These are phyloP conservation scores for Cathartes aura DNA, from an alignment of 2,113 vertebrate species.

Conservation along the genomic window DNA sequence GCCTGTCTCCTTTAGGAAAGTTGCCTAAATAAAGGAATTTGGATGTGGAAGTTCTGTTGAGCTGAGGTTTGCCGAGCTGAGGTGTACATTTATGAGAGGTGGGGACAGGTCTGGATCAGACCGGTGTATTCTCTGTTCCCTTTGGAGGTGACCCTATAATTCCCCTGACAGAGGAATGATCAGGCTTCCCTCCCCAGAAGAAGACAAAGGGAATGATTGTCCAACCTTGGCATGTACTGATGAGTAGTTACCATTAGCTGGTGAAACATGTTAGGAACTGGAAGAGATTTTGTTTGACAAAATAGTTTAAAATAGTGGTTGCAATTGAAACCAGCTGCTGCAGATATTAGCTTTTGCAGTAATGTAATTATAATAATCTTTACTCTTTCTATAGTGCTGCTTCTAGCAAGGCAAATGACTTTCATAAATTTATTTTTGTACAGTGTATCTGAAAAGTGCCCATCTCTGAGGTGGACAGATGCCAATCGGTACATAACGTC, in stretches of 20 bases:
- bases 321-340: constrained; percentile 45
- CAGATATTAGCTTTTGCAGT: not conserved
- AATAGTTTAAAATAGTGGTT: not conserved
- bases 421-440: not conserved
- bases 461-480: constrained; percentile 17
- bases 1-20: not conserved
- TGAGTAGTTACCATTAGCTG: not conserved
- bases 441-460: not conserved
- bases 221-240: not conserved
- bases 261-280: not conserved
- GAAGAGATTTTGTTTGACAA: constrained; percentile 16
- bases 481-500: not conserved
- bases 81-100: not conserved
- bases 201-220: not conserved
- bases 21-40: not conserved
- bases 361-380: not conserved
- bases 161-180: not conserved
- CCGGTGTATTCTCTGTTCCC: not conserved
- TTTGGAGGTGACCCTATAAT: not conserved
- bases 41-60: not conserved
- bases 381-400: not conserved
- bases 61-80: not conserved
- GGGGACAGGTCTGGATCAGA: not conserved
- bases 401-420: constrained; percentile 12
- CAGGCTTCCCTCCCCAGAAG: not conserved